Evolutionary conservation across 2,888 invertebrate genomes (phyloP), one percentile per base, ranked within the genome.

Genomic region (Drosophila lutescens): DNA sequence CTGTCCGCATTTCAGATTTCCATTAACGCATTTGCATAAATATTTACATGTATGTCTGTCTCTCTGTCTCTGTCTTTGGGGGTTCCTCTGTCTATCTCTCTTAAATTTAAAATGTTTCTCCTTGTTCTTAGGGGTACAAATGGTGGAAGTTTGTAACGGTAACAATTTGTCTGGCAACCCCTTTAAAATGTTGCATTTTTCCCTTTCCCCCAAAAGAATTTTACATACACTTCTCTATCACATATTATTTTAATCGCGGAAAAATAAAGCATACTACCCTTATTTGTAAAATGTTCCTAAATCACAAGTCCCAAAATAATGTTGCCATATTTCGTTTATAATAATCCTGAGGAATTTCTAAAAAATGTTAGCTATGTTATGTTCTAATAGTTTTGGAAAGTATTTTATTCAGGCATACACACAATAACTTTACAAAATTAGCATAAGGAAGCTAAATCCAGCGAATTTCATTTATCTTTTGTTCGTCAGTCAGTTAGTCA

Each of bases 21-120:
- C 89, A 86, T 86, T 86, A 86, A 89, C 88, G 80, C 80, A 86
- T 86, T 86, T 89, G 88, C 86, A 86, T 86, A 86, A 89, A 88
- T 80, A 88, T 84, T 83, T 83, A 80, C 87, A 76, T 77, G 74
- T 75, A 65, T 72, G 62, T 67, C 43, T 20, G 62, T 67, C 43
- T 20, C 36, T 10, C 23, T 47, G 15, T 56, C 44, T 44, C 47
- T 38, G 8, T 40, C 30, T 23, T 32, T 32, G 47, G 32, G 30
- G 17, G 32, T 6, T 15, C n/a, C 23, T n/a, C 26, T 56, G 43
- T 40, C 34, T 34, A 32, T 47, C 50, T 58, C 23, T 20, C 41
- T 51, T 56, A 60, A 76, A 65, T 84, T 80, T 78, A 80, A 80
- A 86, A 62, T 79, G 66, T 70, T 77, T 67, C 54, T 81, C 74